phyloP scores from a whole-genome alignment of 1,140 invertebrate species.

The Macrocentrus cingulum region DNA sequence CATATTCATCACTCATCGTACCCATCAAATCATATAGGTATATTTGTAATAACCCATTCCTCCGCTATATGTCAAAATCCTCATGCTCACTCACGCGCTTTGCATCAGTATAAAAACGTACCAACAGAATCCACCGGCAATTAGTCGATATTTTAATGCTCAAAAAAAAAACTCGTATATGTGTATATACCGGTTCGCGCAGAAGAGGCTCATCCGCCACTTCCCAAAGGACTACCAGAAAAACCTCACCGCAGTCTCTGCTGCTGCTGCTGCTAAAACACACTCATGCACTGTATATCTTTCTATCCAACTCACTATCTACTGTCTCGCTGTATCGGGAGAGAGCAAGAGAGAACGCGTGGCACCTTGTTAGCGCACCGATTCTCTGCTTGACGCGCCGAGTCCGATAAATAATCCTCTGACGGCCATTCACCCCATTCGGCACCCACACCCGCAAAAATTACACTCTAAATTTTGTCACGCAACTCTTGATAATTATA shows the following conservation, averaged over 20 bases:
- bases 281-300: background rate
- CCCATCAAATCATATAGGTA: no score
- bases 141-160: slow-evolving; percentile 61
- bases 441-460: slow-evolving; percentile 26
- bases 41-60: no score
- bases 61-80: no score
- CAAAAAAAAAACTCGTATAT: slow-evolving; percentile 52
- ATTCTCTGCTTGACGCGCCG: slow-evolving; percentile 48
- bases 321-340: no score
- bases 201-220: slow-evolving; percentile 33
- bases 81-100: no score
- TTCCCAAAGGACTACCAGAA: slow-evolving; percentile 50
- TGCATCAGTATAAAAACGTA: slow-evolving; percentile 36
- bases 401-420: slow-evolving; percentile 46
- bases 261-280: background rate
- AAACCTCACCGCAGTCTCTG: slow-evolving; percentile 38
- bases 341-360: slow-evolving; percentile 38
- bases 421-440: slow-evolving; percentile 54
- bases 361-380: slow-evolving; percentile 59
- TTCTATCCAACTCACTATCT: slow-evolving; percentile 17
- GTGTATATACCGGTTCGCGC: slow-evolving; percentile 33
- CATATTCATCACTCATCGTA: no score
- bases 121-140: slow-evolving; percentile 54
- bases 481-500: no score
- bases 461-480: no score